These are phyloP conservation scores for Adelosebastes latens DNA, from an alignment of 2,797 vertebrate genomes.

Conservation along the genomic window DNA sequence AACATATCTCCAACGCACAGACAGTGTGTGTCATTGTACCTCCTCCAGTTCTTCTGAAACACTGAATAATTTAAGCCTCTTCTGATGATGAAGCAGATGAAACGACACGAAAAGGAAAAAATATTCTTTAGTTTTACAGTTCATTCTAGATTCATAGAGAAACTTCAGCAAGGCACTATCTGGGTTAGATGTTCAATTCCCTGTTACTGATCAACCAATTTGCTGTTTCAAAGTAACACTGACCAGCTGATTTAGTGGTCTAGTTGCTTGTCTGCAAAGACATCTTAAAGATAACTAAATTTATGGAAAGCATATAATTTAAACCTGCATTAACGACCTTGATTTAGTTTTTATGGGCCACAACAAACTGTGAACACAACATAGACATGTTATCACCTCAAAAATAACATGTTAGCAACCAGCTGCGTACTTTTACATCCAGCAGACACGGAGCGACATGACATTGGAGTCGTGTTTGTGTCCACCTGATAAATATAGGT, in stretches of 20 bases:
- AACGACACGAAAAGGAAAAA: conserved; percentile 2
- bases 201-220: neutral
- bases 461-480: too few species aligned
- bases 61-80: neutral
- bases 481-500: too few species aligned
- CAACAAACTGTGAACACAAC: neutral
- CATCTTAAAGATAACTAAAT: neutral
- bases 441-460: too few species aligned
- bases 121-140: neutral
- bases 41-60: conserved; percentile 18
- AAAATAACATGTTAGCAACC: too few species aligned
- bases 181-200: neutral
- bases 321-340: neutral
- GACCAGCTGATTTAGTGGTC: neutral
- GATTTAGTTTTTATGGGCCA: neutral
- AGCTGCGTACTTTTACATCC: too few species aligned
- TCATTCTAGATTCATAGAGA: neutral
- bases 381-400: too few species aligned
- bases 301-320: neutral
- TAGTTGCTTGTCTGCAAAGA: neutral
- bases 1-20: conserved; percentile 36
- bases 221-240: neutral
- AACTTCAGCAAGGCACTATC: too few species aligned
- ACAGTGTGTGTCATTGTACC: neutral
- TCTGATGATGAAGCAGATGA: conserved; percentile 11